Percentiles rank a stretch among this genome's conserved stretches.
These are phyloP conservation scores for Chelidonichthys spinosus DNA, from an alignment of 2,797 vertebrate species.

Conservation along the genomic window DNA sequence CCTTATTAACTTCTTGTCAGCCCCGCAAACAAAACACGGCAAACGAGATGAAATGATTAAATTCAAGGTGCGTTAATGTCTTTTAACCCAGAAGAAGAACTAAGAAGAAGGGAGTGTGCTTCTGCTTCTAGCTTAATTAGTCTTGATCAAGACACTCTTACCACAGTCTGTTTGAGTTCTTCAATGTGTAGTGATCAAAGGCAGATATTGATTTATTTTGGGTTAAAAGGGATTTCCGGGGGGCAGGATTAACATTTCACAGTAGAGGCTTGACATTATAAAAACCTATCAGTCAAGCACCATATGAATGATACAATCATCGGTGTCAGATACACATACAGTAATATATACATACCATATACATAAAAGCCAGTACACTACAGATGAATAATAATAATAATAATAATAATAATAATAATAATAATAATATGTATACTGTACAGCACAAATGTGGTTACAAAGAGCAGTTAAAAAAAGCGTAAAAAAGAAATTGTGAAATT, in stretches of 20 bases:
- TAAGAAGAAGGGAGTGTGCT: slow-evolving; percentile 36
- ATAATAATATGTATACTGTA: background rate
- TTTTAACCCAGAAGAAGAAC: slow-evolving; percentile 44
- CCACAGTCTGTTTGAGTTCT: slow-evolving; percentile 77
- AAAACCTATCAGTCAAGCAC: slow-evolving; percentile 45
- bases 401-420: background rate
- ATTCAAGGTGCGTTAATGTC: slow-evolving; percentile 66
- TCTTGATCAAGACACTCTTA: slow-evolving; percentile 75
- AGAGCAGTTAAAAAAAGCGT: too few species aligned
- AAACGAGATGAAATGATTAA: slow-evolving; percentile 57
- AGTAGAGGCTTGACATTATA: slow-evolving; percentile 68
- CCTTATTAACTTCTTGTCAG: slow-evolving; percentile 56
- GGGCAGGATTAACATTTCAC: slow-evolving; percentile 81
- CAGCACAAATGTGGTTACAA: too few species aligned
- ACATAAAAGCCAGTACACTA: slow-evolving; percentile 15
- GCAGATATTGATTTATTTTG: slow-evolving; percentile 79
- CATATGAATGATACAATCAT: slow-evolving; percentile 32
- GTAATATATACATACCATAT: background rate
- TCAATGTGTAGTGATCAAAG: slow-evolving; percentile 76
- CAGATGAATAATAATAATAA: background rate
- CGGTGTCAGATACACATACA: slow-evolving; percentile 20
- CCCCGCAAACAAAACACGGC: slow-evolving; percentile 44
- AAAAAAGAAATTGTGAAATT: too few species aligned
- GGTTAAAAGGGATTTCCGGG: slow-evolving; percentile 78
- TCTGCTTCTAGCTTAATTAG: slow-evolving; percentile 73